phyloP scores from a whole-genome alignment of 2,113 vertebrate genomes.

The Corythaeola cristata region DNA sequence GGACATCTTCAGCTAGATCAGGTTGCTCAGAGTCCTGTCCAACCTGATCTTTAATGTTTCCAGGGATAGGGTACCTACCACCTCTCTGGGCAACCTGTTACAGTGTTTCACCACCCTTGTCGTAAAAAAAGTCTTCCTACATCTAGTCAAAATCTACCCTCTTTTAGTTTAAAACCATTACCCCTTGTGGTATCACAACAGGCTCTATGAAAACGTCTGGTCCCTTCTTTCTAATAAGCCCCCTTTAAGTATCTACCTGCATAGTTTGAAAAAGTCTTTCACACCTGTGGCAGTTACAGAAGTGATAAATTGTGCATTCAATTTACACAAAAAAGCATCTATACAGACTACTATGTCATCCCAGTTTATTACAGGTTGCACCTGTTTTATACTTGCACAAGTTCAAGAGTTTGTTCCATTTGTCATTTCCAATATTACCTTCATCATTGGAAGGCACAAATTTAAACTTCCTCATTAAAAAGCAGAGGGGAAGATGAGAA shows the following conservation, averaged over 20 bases:
- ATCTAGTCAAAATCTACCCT: no score
- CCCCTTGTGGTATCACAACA: no score
- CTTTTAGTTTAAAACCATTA: no score
- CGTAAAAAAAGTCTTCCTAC: no score
- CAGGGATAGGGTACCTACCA: no score
- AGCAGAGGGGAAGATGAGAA: background rate
- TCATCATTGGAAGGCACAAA: background rate
- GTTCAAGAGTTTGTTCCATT: background rate
- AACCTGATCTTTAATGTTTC: no score
- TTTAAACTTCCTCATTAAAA: background rate
- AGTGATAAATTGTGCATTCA: background rate
- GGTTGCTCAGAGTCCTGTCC: no score
- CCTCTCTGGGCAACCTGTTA: no score
- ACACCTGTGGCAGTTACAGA: accelerated
- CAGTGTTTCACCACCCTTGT: no score
- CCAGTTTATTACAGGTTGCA: background rate
- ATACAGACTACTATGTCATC: background rate
- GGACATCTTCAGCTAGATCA: no score
- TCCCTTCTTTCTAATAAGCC: no score
- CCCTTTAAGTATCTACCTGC: background rate
- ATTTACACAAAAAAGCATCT: background rate
- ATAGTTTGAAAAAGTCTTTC: background rate
- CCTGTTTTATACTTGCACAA: background rate
- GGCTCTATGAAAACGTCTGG: no score
- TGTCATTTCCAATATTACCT: background rate